A percentile compares a stretch with the other conserved stretches of the same genome.
phyloP scores from a whole-genome alignment of 1,140 invertebrate species.

The Drosophila insularis region DNA sequence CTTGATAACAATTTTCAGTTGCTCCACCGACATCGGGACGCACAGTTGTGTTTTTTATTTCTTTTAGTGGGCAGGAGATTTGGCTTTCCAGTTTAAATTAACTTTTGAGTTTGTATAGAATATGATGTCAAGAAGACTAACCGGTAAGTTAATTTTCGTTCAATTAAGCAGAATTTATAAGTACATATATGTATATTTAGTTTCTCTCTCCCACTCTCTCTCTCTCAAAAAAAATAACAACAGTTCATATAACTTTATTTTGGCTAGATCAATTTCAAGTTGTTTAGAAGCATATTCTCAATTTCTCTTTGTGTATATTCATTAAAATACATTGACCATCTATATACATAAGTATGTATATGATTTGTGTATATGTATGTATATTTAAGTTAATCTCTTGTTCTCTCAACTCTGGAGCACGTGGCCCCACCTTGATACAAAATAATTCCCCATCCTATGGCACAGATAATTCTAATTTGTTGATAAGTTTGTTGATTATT shows the following conservation, averaged over 20 bases:
- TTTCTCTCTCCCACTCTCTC: no score
- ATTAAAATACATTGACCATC: no score
- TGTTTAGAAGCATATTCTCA: no score
- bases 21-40: neutral
- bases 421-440: conserved; percentile 1
- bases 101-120: conserved; percentile 1
- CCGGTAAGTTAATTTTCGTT: conserved; percentile 46
- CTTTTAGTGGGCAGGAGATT: neutral
- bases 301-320: no score
- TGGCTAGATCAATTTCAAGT: no score
- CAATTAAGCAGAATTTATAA: neutral
- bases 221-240: no score
- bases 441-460: neutral
- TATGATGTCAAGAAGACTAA: conserved; percentile 52
- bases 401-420: neutral
- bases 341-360: no score
- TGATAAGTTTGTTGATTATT: conserved; percentile 11
- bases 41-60: neutral
- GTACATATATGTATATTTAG: no score
- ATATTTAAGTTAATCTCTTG: no score
- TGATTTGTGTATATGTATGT: no score
- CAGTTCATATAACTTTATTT: no score
- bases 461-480: conserved; percentile 1
- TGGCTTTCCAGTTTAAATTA: neutral
- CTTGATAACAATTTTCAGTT: neutral